Percentiles rank a stretch among this genome's conserved stretches.
These are phyloP conservation scores for Diacarnus erythraeanus DNA, from an alignment of 37 sponge, comb jelly and placozoan genomes.

Conservation along the genomic window DNA sequence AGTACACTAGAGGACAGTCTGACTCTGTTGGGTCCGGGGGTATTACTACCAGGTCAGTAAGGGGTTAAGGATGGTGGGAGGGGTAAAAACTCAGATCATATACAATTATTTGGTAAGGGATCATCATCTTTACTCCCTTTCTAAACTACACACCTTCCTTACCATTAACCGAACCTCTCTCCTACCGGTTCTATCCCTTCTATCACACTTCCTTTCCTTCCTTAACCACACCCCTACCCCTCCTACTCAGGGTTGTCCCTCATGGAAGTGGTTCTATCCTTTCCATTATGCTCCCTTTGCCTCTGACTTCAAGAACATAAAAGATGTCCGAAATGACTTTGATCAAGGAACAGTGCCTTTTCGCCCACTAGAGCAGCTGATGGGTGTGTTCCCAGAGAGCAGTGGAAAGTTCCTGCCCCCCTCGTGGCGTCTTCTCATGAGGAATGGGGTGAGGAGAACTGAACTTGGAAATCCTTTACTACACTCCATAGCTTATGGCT, in stretches of 20 bases:
- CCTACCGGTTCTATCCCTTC: no score
- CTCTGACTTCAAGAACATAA: slow-evolving; percentile 91
- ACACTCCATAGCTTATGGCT: no score
- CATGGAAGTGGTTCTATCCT: slow-evolving; percentile 99
- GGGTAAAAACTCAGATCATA: neutral
- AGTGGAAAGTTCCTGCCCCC: slow-evolving; percentile 92
- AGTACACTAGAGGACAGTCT: no score
- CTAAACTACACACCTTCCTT: no score
- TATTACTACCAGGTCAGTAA: neutral
- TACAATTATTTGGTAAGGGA: no score
- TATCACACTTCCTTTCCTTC: neutral
- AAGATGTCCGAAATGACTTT: slow-evolving; percentile 67
- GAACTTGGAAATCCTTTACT: no score
- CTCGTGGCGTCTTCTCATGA: slow-evolving; percentile 87
- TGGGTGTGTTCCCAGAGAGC: slow-evolving; percentile 98
- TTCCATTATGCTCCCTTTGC: slow-evolving; percentile 99
- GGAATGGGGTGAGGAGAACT: slow-evolving; percentile 48
- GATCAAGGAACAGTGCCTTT: slow-evolving; percentile 77
- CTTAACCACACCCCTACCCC: slow-evolving; percentile 12
- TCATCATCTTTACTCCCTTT: no score
- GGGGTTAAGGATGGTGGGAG: neutral
- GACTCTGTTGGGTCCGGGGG: no score
- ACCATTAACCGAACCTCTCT: no score
- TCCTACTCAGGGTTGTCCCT: slow-evolving; percentile 86
- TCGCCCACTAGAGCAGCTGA: slow-evolving; percentile 96